Evolutionary conservation across 2,113 vertebrate species (phyloP).

Genomic region (Oryzias curvinotus): DNA sequence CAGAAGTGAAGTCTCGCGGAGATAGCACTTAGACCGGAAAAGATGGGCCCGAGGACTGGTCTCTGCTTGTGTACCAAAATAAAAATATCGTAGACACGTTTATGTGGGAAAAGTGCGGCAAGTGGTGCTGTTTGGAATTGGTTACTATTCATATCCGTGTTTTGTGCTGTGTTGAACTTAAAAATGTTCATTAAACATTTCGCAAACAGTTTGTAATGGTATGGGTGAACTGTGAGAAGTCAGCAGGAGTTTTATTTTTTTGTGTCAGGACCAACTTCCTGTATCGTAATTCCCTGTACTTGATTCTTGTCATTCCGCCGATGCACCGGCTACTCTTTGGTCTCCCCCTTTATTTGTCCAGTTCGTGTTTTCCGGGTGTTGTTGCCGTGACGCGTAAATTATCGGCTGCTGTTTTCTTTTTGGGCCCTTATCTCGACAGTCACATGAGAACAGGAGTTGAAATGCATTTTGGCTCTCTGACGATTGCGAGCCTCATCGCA

Average conservation of each 20-base stretch:
- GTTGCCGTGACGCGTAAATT: neutral
- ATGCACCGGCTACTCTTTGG: slow-evolving; percentile 48
- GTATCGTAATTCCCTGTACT: neutral
- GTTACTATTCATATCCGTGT: neutral
- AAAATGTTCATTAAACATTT: neutral
- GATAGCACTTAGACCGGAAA: neutral
- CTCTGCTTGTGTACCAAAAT: neutral
- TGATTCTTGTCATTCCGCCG: neutral
- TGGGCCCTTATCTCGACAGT: slow-evolving; percentile 1
- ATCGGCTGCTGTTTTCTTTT: neutral
- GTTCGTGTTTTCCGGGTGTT: neutral
- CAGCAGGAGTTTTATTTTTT: slow-evolving; percentile 40
- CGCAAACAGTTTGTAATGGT: neutral
- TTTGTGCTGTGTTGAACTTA: neutral
- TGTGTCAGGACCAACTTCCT: neutral
- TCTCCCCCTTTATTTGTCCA: neutral
- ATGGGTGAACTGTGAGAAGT: neutral
- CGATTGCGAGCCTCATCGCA: slow-evolving; percentile 35
- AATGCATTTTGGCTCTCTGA: slow-evolving; percentile 18
- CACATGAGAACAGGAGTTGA: slow-evolving; percentile 3
- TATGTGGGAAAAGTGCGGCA: neutral
- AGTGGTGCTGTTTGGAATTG: neutral
- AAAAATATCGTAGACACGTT: neutral
- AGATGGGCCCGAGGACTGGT: neutral
- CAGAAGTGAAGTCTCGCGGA: slow-evolving; percentile 14